A percentile compares a stretch with the other conserved stretches of the same genome.
These are phyloP conservation scores for Dolichomitus sp. DNA, from an alignment of 2,888 invertebrate species.

Conservation along the genomic window DNA sequence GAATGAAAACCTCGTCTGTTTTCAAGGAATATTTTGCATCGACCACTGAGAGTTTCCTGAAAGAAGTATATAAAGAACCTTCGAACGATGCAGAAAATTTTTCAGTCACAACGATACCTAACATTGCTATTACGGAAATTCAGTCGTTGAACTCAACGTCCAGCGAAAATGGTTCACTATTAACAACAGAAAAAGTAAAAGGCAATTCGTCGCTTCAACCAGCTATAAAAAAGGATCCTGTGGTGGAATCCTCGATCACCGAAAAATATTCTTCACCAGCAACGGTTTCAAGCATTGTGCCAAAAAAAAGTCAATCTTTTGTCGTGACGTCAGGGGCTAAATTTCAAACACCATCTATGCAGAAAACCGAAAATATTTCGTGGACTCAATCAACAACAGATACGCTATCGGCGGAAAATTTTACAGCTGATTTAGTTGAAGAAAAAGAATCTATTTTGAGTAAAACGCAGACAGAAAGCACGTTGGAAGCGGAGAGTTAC, in stretches of 20 bases:
- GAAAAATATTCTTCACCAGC: constrained; percentile 19
- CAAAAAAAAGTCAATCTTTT: neutral
- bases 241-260: neutral
- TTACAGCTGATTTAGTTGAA: neutral
- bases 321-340: neutral
- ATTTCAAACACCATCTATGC: neutral
- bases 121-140: neutral
- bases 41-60: neutral
- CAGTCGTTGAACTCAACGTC: neutral
- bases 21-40: neutral
- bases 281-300: neutral
- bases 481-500: neutral
- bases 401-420: neutral
- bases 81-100: neutral
- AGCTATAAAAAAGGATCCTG: neutral
- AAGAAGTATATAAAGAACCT: neutral
- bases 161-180: neutral
- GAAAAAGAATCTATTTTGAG: neutral
- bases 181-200: neutral
- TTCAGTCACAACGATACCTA: neutral
- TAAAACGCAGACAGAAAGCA: neutral
- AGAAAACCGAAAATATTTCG: neutral
- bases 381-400: neutral
- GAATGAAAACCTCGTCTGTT: neutral
- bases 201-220: neutral